phyloP scores from a whole-genome alignment of 2,888 invertebrate genomes.

The Lepidochrysops patricia region DNA sequence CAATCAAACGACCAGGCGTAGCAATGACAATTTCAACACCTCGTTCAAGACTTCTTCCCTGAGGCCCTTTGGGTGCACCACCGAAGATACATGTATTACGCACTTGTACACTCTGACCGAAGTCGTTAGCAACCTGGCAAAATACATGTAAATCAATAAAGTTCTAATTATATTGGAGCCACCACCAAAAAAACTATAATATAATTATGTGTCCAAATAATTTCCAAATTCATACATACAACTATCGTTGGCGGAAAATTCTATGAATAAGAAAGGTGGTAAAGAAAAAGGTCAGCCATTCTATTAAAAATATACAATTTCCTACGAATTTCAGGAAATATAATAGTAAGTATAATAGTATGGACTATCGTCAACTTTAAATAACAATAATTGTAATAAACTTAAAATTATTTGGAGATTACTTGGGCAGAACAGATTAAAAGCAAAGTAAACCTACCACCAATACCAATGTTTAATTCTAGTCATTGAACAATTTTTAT shows the following conservation, averaged over 20 bases:
- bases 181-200: not conserved
- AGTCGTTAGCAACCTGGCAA: slow-evolving; percentile 89
- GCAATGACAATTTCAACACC: slow-evolving; percentile 97
- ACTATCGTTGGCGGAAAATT: too few species aligned
- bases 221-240: too few species aligned
- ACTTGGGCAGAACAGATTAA: not conserved
- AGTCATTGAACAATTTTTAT: too few species aligned
- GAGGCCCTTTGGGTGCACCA: slow-evolving; percentile 97
- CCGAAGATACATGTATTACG: slow-evolving; percentile 97
- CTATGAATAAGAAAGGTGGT: too few species aligned
- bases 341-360: too few species aligned
- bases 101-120: slow-evolving; percentile 90
- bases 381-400: too few species aligned
- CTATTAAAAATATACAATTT: too few species aligned
- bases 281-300: not conserved
- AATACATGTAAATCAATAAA: not conserved
- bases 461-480: not conserved
- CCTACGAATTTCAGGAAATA: too few species aligned
- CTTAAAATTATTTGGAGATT: not conserved
- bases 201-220: not conserved
- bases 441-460: not conserved
- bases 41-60: slow-evolving; percentile 86
- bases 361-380: too few species aligned
- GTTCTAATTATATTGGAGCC: not conserved
- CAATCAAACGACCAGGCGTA: slow-evolving; percentile 95